These are phyloP conservation scores for Lycaena phlaeas DNA, from an alignment of 2,888 invertebrate genomes.

Conservation along the genomic window DNA sequence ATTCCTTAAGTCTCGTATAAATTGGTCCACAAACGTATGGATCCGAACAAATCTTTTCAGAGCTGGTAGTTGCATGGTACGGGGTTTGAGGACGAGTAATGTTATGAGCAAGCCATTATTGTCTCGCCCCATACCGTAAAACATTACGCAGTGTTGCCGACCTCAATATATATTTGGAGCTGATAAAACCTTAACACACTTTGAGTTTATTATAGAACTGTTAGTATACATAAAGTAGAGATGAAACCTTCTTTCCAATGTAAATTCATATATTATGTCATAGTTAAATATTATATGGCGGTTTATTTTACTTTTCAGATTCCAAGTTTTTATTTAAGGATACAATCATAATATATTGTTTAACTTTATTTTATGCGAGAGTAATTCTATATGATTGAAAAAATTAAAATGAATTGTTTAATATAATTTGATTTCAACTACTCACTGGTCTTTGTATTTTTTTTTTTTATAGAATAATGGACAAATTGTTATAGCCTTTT, in stretches of 20 bases:
- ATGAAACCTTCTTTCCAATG: too few species aligned
- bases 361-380: too few species aligned
- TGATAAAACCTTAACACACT: slow-evolving; percentile 51
- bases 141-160: slow-evolving; percentile 66
- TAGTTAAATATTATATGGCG: too few species aligned
- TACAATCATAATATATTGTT: too few species aligned
- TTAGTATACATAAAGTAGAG: too few species aligned
- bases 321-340: too few species aligned
- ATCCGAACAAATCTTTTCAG: slow-evolving; percentile 30
- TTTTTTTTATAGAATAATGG: neutral
- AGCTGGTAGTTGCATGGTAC: slow-evolving; percentile 46
- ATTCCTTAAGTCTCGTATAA: neutral
- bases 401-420: too few species aligned
- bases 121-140: slow-evolving; percentile 73
- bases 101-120: slow-evolving; percentile 74
- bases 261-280: too few species aligned
- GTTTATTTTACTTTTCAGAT: too few species aligned
- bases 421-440: too few species aligned
- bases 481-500: neutral
- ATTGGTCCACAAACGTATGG: slow-evolving; percentile 16
- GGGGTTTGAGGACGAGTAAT: slow-evolving; percentile 65
- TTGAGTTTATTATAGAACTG: too few species aligned
- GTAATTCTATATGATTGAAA: too few species aligned
- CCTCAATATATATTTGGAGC: slow-evolving; percentile 48
- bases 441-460: neutral